Percentiles rank a stretch among this genome's conserved stretches.
Conservation (phyloP, 1,140 invertebrate genomes). For the Cyrtorhinus lividipennis region DNA sequence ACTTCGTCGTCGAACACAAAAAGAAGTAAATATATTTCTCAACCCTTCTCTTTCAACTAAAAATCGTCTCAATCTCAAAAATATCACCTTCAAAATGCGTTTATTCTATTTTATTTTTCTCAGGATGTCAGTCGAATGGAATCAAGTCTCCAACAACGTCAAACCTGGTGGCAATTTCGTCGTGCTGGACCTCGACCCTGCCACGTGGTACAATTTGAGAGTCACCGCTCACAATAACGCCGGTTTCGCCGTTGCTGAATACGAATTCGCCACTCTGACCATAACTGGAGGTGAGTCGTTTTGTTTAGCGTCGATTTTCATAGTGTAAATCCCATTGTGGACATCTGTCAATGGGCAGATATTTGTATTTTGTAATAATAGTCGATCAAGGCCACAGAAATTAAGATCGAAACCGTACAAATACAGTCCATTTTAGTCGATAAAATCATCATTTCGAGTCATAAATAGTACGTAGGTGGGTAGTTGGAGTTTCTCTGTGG, state of each 20-base stretch:
- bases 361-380: background rate
- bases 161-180: conserved; percentile 82
- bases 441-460: no score
- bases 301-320: background rate
- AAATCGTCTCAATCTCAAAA: no score
- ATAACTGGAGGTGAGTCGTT: conserved; percentile 63
- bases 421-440: background rate
- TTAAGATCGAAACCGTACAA: background rate
- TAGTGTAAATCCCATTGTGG: background rate
- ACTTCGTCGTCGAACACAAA: conserved; percentile 91
- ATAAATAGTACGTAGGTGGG: no score
- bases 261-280: conserved; percentile 88
- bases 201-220: conserved; percentile 78
- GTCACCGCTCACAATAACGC: conserved; percentile 93
- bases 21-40: conserved; percentile 50
- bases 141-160: conserved; percentile 81
- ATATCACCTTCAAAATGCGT: conserved; percentile 32
- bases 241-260: conserved; percentile 83
- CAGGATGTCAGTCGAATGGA: conserved; percentile 44
- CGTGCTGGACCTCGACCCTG: conserved; percentile 78
- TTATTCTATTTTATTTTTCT: conserved; percentile 8
- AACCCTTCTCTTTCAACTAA: background rate
- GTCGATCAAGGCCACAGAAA: background rate
- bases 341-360: background rate
- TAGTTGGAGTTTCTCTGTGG: no score